These are phyloP conservation scores for Saccostrea echinata DNA, from an alignment of 1,140 invertebrate species.

Conservation along the genomic window DNA sequence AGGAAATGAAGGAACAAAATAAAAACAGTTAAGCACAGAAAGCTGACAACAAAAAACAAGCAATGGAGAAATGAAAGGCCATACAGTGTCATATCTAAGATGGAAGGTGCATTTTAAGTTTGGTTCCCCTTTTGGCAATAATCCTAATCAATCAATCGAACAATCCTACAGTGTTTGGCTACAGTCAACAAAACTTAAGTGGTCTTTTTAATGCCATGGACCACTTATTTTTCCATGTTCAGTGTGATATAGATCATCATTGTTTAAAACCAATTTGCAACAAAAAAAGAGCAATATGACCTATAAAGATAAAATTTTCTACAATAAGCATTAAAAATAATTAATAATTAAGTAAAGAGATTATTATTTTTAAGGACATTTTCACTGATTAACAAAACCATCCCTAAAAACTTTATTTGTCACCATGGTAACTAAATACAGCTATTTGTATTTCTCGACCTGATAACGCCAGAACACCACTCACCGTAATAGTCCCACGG, in stretches of 20 bases:
- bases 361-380: neutral
- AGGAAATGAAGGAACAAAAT: neutral
- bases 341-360: too few relatives aligned
- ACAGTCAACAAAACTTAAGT: too few relatives aligned
- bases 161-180: too few relatives aligned
- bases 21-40: neutral
- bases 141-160: neutral
- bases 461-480: constrained; percentile 79
- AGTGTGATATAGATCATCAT: too few relatives aligned
- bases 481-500: constrained; percentile 99
- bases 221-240: too few relatives aligned
- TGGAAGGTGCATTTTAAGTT: constrained; percentile 31
- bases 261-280: too few relatives aligned
- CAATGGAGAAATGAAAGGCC: neutral
- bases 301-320: too few relatives aligned
- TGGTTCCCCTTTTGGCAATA: neutral
- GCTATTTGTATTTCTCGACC: constrained; percentile 58
- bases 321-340: too few relatives aligned
- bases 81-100: neutral
- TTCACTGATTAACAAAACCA: neutral
- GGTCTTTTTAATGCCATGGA: too few relatives aligned
- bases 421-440: neutral
- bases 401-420: neutral
- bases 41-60: constrained; percentile 16
- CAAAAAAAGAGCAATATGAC: too few relatives aligned